Evolutionary conservation across 2,113 vertebrate genomes (phyloP).

Genomic region (Rhinolophus sinicus): DNA sequence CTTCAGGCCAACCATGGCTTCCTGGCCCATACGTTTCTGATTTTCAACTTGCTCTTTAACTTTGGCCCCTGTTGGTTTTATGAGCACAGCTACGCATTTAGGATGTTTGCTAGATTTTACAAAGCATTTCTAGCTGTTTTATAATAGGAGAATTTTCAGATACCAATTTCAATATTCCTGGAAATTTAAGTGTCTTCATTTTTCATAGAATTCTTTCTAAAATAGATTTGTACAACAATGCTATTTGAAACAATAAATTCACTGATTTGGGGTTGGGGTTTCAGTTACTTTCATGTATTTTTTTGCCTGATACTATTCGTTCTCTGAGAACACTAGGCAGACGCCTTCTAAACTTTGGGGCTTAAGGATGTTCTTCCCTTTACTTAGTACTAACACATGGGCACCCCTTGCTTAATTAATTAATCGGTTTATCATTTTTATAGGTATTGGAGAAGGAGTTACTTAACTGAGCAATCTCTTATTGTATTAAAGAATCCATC

Average conservation of each 20-base stretch:
- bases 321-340: neutral
- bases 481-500: neutral
- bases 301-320: neutral
- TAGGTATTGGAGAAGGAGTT: neutral
- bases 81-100: neutral
- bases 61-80: neutral
- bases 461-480: neutral
- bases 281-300: neutral
- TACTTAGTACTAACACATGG: neutral
- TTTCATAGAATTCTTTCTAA: conserved; percentile 1
- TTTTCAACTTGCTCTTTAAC: neutral
- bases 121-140: neutral
- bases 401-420: neutral
- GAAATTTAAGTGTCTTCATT: neutral
- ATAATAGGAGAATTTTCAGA: neutral
- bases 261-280: neutral
- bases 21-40: neutral
- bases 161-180: neutral
- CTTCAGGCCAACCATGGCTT: neutral
- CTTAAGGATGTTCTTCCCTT: neutral
- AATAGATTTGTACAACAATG: neutral
- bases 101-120: neutral
- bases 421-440: neutral
- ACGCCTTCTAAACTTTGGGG: neutral
- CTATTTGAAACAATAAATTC: conserved; percentile 25